A percentile compares a stretch with the other conserved stretches of the same genome.
Evolutionary conservation across 2,888 invertebrate genomes (phyloP).

Genomic region (Flabesymbios commensalis): DNA sequence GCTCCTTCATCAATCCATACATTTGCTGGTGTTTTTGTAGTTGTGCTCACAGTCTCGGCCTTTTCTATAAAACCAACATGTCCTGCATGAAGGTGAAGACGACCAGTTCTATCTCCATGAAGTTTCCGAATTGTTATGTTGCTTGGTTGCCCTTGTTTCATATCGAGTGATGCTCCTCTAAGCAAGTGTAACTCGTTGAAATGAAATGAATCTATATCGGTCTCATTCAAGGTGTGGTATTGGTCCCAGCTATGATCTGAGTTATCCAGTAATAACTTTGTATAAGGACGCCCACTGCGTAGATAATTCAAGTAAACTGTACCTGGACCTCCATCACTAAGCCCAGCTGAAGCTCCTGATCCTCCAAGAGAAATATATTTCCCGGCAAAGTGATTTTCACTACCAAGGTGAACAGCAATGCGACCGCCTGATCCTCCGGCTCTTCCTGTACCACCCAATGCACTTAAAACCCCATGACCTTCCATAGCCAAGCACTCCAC

Average conservation of each 20-base stretch:
- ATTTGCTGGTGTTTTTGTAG: slow-evolving; percentile 40
- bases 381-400: slow-evolving; percentile 39
- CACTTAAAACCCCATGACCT: slow-evolving; percentile 40
- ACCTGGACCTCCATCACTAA: slow-evolving; percentile 42
- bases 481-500: slow-evolving; percentile 35
- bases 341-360: slow-evolving; percentile 24
- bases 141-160: slow-evolving; percentile 23
- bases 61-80: slow-evolving; percentile 39
- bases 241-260: slow-evolving; percentile 40
- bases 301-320: slow-evolving; percentile 40
- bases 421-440: slow-evolving; percentile 45
- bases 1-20: slow-evolving; percentile 43
- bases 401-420: slow-evolving; percentile 36
- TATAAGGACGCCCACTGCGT: slow-evolving; percentile 29
- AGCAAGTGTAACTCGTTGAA: slow-evolving; percentile 43
- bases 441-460: slow-evolving; percentile 38
- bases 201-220: slow-evolving; percentile 24
- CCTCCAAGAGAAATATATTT: slow-evolving; percentile 38
- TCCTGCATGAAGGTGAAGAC: slow-evolving; percentile 34
- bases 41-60: slow-evolving; percentile 19
- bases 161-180: slow-evolving; percentile 38
- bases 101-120: slow-evolving; percentile 42
- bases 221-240: slow-evolving; percentile 41
- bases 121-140: slow-evolving; percentile 34
- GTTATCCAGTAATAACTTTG: slow-evolving; percentile 41